Evolutionary conservation across 1,140 invertebrate genomes (phyloP), one percentile per base, ranked within the genome.

Genomic region (Hylaeus volcanicus): DNA sequence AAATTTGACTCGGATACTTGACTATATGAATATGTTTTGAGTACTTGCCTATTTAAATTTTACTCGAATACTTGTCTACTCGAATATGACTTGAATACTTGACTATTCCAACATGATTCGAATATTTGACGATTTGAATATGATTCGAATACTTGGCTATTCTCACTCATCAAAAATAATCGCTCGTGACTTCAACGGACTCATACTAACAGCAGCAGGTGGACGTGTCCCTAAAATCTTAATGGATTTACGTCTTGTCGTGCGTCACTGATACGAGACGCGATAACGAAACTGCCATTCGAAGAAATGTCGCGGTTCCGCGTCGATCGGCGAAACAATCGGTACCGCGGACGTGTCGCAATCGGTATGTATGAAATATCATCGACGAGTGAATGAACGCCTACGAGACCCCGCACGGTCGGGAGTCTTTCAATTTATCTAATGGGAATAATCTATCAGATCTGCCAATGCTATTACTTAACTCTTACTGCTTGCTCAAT

Each of bases 371-470:
- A 14, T 43, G 66, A 51, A 65, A 66, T 68, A 75, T 84, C 63
- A 69, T 65, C 74, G 82, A 43, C 73, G 63, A 73, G 84, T 81
- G 83, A 85, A 84, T 84, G 83, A 75, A 77, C 78, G 83, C 84
- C 84, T 61, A 85, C 82, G 77, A 14, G 65, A 12, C 61, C 14
- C 60, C 66, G 61, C 26, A 26, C 70, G 61, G 14, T 15, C 45
- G 74, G 3, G 15, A 60, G 73, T 84, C 84, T 84, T 77, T 85
- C 82, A 73, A 85, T 85, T 85, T 83, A 55, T 84, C 73, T 80
- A 84, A 85, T 75, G 79, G 61, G 73, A 77, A 65, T 70, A 72
- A 85, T 84, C 81, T 81, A 81, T 85, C 84, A 68, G 71, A 61
- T 84, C 84, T 76, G 53, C 65, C 82, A 11, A 64, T 61, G 69